A percentile compares a stretch with the other conserved stretches of the same genome.
Evolutionary conservation across 2,113 vertebrate species (phyloP).

Genomic region (Serilophus lunatus): DNA sequence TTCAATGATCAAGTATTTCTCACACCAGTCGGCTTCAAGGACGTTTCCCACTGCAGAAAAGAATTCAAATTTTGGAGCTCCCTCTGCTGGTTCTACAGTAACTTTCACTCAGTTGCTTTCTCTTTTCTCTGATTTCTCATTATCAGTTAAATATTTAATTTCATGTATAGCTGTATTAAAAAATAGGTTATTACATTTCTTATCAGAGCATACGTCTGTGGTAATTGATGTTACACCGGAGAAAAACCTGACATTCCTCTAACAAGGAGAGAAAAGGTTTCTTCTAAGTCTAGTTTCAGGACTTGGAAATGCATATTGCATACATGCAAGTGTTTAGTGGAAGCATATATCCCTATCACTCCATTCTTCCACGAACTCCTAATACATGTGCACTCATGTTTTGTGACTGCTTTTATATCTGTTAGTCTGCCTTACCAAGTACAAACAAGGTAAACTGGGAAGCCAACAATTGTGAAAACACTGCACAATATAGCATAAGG

Average conservation of each 20-base stretch:
- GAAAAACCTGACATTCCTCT: not conserved
- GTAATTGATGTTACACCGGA: not conserved
- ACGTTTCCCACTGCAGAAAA: not conserved
- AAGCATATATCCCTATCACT: not conserved
- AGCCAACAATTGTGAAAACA: not conserved
- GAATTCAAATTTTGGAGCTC: not conserved
- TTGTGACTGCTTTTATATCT: not conserved
- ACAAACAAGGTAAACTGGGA: not conserved
- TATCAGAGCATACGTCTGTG: not conserved
- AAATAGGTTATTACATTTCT: not conserved
- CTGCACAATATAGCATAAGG: accelerated
- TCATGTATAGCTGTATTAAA: not conserved
- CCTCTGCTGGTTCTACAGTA: conserved; percentile 45
- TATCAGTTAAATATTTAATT: not conserved
- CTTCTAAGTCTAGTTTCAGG: not conserved
- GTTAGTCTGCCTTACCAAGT: not conserved
- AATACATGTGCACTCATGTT: not conserved
- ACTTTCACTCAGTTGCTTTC: not conserved
- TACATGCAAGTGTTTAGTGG: not conserved
- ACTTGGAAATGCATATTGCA: not conserved
- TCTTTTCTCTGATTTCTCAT: not conserved
- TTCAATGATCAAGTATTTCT: accelerated
- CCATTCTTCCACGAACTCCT: not conserved
- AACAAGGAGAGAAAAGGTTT: not conserved
- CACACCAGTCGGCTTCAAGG: accelerated